Conservation (phyloP, 2,113 vertebrate genomes). For the Polypterus senegalus region DNA sequence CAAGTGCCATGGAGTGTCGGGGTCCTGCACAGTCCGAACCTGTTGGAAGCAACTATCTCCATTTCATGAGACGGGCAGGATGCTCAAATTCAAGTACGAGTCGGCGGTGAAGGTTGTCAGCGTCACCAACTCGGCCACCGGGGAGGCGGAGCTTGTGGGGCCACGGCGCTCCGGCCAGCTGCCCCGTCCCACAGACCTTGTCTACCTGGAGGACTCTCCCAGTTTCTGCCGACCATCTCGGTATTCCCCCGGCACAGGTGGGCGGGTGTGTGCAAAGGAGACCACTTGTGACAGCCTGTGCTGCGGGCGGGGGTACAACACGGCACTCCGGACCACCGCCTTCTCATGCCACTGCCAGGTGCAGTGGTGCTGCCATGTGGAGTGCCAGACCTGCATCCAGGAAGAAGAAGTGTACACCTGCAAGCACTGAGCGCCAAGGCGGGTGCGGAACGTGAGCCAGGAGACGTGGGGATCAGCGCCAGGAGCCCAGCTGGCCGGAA, state of each 20-base stretch:
- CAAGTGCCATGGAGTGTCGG: conserved; percentile 93
- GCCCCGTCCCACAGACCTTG: conserved; percentile 68
- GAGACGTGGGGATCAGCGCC: neutral
- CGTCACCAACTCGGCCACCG: conserved; percentile 78
- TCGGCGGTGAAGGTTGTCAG: conserved; percentile 74
- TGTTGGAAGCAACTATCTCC: conserved; percentile 97
- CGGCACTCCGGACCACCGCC: conserved; percentile 76
- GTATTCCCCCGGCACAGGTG: conserved; percentile 76
- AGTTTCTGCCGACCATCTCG: conserved; percentile 88
- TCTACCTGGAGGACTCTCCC: conserved; percentile 90
- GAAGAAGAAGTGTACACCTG: conserved; percentile 93
- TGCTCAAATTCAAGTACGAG: conserved; percentile 82
- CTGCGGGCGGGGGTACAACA: conserved; percentile 92
- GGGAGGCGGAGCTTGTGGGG: conserved; percentile 66
- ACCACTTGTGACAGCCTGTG: conserved; percentile 86
- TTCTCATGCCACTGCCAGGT: conserved; percentile 95
- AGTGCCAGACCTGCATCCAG: conserved; percentile 85
- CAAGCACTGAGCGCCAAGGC: conserved; percentile 51
- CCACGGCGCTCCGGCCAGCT: conserved; percentile 42
- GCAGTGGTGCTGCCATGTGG: conserved; percentile 96
- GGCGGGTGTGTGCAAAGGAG: conserved; percentile 76
- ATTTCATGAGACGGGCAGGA: conserved; percentile 78
- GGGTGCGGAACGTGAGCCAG: neutral
- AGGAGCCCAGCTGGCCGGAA: neutral
- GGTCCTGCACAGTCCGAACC: conserved; percentile 85